These are phyloP conservation scores for Astreopora myriophthalma DNA, from an alignment of 64 coral and sea anemone species.

Conservation along the genomic window DNA sequence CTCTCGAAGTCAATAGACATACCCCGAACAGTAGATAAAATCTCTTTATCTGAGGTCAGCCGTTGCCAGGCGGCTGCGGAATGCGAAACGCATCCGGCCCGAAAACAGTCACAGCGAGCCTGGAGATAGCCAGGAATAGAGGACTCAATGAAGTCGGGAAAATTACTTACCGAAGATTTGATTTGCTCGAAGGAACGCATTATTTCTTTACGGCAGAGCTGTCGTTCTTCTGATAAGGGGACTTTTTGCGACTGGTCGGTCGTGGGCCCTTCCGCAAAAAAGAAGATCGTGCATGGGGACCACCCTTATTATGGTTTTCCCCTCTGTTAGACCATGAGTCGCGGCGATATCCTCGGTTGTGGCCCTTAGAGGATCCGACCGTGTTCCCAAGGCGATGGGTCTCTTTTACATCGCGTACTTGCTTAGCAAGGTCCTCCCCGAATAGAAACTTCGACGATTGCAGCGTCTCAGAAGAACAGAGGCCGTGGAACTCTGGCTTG, in stretches of 20 bases:
- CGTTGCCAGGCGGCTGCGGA: neutral
- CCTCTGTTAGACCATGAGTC: neutral
- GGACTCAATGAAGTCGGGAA: too few relatives aligned
- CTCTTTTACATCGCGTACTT: conserved; percentile 12
- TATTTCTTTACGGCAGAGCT: too few relatives aligned
- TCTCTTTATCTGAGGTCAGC: conserved; percentile 33
- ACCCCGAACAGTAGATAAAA: conserved; percentile 29
- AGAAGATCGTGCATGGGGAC: neutral
- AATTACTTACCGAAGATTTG: too few relatives aligned
- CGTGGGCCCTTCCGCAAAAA: too few relatives aligned
- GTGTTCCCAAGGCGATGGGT: neutral
- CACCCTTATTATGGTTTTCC: too few relatives aligned
- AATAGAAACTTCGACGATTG: neutral
- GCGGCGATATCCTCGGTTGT: neutral
- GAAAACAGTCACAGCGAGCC: neutral
- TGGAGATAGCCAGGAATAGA: neutral
- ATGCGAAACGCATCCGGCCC: conserved; percentile 3
- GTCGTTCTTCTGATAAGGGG: neutral
- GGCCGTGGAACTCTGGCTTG: neutral
- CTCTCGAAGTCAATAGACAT: conserved; percentile 12
- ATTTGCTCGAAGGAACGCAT: too few relatives aligned
- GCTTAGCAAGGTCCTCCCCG: neutral
- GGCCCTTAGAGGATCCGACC: neutral
- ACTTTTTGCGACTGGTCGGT: too few relatives aligned
- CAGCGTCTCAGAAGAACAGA: neutral